Base-by-base conservation (phyloP, 2,113 vertebrate genomes). In the Casuarius casuarius region DNA sequence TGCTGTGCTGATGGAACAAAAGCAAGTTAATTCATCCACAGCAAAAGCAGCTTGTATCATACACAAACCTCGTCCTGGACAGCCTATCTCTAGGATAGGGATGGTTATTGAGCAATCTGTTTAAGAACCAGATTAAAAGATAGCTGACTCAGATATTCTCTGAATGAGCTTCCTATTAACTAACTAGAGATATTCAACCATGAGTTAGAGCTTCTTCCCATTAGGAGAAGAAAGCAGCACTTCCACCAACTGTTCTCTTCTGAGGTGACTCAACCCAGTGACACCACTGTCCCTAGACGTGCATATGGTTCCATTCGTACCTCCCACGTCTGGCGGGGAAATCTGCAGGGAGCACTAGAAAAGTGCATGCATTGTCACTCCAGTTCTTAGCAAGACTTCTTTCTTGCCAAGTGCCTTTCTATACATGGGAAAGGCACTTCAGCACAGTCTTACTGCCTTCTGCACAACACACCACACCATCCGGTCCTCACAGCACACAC, bases 401-500 rank as follows among this genome's bases (percentile, higher is more conserved):
- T 91, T 95, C 81, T 96, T 61, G 92, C 74, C 67, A 54, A 58
- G 44, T 88, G 15, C 56, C 56, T 31, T 58, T 58, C 56, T 58
- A 58, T 96, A 84, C 16, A 65, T 49, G 85, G 82, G 87, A 94
- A 97, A 97, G 83, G 87, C 82, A 91, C 83, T 94, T 90, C n/a
- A 95, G 86, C 76, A 96, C 74, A 95, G 73, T 40, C 91, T 95
- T 89, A 87, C 3, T 93, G 96, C 65, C 65, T 76, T 49, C 59
- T 71, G 40, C 66, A 54, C n/a, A 76, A 20, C 91, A 87, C 31
- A 66, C 22, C 92, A 86, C 84, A 95, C 93, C 95, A 93, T 76
- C 92, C 52, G 42, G 48, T 33, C 70, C 59, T 92, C 63, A 80
- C 35, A 74, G 79, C 51, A 90, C 85, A 77, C 51, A 73, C 38